Conservation (phyloP, 2,113 vertebrate species). For the Potamarius usumacintae region DNA sequence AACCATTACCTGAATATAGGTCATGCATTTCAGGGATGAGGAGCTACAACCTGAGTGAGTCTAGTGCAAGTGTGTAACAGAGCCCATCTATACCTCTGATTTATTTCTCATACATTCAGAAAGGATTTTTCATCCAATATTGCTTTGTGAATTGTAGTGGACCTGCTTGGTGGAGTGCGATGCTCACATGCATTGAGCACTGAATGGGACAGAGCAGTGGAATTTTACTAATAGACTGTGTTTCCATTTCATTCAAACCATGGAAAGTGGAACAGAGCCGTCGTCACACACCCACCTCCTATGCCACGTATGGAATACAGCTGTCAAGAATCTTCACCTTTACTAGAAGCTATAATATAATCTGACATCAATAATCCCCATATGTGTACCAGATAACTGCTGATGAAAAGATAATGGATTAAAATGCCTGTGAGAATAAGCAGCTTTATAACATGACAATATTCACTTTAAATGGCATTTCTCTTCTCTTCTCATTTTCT, state of each 20-base stretch:
- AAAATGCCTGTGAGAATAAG: not conserved
- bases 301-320: slow-evolving; percentile 44
- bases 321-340: slow-evolving; percentile 27
- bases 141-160: slow-evolving; percentile 3
- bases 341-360: not conserved
- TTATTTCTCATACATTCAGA: slow-evolving; percentile 3
- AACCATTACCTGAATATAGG: slow-evolving; percentile 44
- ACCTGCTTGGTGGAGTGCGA: slow-evolving; percentile 12
- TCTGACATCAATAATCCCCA: not conserved
- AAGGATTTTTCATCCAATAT: not conserved
- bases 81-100: not conserved
- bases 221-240: slow-evolving; percentile 47
- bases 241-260: slow-evolving; percentile 49
- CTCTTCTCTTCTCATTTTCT: not conserved
- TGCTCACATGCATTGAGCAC: slow-evolving; percentile 26
- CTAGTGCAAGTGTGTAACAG: slow-evolving; percentile 14
- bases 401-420: slow-evolving; percentile 7
- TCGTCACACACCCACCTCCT: slow-evolving; percentile 21
- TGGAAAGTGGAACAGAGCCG: slow-evolving; percentile 45
- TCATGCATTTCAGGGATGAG: slow-evolving; percentile 32
- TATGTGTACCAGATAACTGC: not conserved
- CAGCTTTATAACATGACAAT: not conserved
- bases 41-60: not conserved
- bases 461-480: not conserved
- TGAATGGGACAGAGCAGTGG: slow-evolving; percentile 43